phyloP scores from a whole-genome alignment of 1,140 invertebrate species.

The Anagrus nilaparvatae region DNA sequence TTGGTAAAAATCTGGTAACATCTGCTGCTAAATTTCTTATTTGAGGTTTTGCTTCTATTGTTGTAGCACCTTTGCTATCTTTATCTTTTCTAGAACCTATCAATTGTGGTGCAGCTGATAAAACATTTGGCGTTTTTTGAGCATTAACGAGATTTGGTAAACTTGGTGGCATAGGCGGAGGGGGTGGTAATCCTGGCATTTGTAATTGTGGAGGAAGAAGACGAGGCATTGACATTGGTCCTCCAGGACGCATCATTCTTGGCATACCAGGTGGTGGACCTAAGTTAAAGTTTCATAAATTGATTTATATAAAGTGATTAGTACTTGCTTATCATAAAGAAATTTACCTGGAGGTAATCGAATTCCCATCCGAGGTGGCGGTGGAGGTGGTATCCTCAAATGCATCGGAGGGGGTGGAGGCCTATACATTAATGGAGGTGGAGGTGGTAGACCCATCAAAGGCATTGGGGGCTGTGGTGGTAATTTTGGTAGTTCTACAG shows the following conservation, averaged over 20 bases:
- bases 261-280: slow-evolving; percentile 47
- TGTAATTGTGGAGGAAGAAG: slow-evolving; percentile 45
- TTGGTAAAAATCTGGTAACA: slow-evolving; percentile 90
- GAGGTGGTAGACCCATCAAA: slow-evolving; percentile 43
- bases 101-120: slow-evolving; percentile 73
- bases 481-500: slow-evolving; percentile 20
- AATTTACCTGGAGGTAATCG: slow-evolving; percentile 38
- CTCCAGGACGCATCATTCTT: slow-evolving; percentile 43
- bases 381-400: slow-evolving; percentile 47
- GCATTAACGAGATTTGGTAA: slow-evolving; percentile 26
- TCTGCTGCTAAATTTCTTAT: slow-evolving; percentile 90
- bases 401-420: slow-evolving; percentile 41
- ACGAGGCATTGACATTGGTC: slow-evolving; percentile 42
- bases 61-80: slow-evolving; percentile 60
- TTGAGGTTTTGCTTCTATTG: slow-evolving; percentile 90
- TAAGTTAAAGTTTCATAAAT: slow-evolving; percentile 15
- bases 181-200: slow-evolving; percentile 46
- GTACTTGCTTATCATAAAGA: slow-evolving; percentile 2
- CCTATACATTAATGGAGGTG: slow-evolving; percentile 36
- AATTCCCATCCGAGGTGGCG: slow-evolving; percentile 40
- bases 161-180: slow-evolving; percentile 28
- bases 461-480: slow-evolving; percentile 38
- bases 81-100: slow-evolving; percentile 49
- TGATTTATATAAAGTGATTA: slow-evolving; percentile 1
- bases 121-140: slow-evolving; percentile 57